These are phyloP conservation scores for Hemaris fuciformis DNA, from an alignment of 2,888 invertebrate species.

Conservation along the genomic window DNA sequence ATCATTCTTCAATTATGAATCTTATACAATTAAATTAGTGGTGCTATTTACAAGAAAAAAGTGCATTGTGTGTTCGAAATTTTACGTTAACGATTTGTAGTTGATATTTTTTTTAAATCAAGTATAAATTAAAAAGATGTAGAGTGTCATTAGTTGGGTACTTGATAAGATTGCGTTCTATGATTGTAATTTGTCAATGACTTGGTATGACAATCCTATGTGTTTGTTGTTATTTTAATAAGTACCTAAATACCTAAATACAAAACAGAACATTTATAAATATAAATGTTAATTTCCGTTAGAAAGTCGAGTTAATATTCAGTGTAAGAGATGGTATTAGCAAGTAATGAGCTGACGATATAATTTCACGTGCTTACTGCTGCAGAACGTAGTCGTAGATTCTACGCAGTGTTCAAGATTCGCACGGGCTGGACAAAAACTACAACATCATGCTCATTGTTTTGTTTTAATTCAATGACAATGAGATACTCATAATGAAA, in stretches of 20 bases:
- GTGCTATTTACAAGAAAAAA: too few relatives aligned
- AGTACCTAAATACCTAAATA: neutral
- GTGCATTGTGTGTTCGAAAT: too few relatives aligned
- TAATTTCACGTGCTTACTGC: slow-evolving; percentile 69
- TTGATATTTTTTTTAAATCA: too few relatives aligned
- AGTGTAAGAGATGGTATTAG: slow-evolving; percentile 13
- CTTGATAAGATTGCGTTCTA: too few relatives aligned
- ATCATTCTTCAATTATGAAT: too few relatives aligned
- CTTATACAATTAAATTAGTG: too few relatives aligned
- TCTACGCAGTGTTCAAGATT: slow-evolving; percentile 40
- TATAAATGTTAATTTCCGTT: neutral
- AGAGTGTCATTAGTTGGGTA: too few relatives aligned
- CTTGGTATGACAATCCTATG: too few relatives aligned
- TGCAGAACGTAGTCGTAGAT: slow-evolving; percentile 71
- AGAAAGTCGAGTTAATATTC: slow-evolving; percentile 1
- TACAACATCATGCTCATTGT: neutral
- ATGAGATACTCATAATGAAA: too few relatives aligned
- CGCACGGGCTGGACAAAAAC: slow-evolving; percentile 21
- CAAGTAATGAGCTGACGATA: slow-evolving; percentile 32
- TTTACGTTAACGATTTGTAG: too few relatives aligned
- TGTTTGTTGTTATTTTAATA: neutral
- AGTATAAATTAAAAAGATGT: too few relatives aligned
- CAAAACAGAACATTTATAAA: neutral
- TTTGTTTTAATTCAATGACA: neutral
- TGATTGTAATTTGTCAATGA: too few relatives aligned